These are phyloP conservation scores for Arizona elegans DNA, from an alignment of 2,113 vertebrate species.

Conservation along the genomic window DNA sequence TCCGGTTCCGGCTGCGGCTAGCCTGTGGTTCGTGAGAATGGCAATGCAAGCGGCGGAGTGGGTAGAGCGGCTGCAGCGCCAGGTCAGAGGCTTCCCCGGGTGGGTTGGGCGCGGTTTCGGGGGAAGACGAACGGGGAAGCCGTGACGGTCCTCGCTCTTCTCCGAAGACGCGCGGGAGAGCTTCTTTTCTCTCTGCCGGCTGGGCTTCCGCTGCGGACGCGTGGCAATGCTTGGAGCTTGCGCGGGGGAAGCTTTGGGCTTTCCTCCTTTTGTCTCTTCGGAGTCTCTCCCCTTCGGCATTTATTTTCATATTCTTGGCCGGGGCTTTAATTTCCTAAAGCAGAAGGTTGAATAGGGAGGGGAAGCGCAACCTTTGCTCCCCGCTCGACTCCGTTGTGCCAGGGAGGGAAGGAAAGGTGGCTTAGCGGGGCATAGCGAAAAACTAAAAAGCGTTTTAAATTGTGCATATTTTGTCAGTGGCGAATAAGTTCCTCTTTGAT, in stretches of 20 bases:
- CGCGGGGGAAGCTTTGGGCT: background rate
- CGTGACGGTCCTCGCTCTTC: background rate
- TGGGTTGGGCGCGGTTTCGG: too few species aligned
- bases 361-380: background rate
- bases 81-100: constrained; percentile 69
- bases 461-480: background rate
- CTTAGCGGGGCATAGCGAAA: background rate
- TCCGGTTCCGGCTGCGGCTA: constrained; percentile 44
- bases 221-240: background rate
- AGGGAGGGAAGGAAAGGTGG: background rate
- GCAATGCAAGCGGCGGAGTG: constrained; percentile 68
- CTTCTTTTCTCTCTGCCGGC: background rate
- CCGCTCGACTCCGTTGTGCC: background rate
- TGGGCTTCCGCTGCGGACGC: background rate
- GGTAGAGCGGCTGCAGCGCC: constrained; percentile 74
- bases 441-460: background rate
- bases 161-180: background rate
- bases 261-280: background rate
- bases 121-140: rapidly evolving
- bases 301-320: background rate
- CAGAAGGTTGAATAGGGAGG: background rate
- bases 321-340: background rate
- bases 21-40: constrained; percentile 64
- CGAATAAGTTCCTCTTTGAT: background rate
- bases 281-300: background rate